Base-by-base conservation (phyloP, 2,113 vertebrate genomes). In the Pachycephala philippinensis region DNA sequence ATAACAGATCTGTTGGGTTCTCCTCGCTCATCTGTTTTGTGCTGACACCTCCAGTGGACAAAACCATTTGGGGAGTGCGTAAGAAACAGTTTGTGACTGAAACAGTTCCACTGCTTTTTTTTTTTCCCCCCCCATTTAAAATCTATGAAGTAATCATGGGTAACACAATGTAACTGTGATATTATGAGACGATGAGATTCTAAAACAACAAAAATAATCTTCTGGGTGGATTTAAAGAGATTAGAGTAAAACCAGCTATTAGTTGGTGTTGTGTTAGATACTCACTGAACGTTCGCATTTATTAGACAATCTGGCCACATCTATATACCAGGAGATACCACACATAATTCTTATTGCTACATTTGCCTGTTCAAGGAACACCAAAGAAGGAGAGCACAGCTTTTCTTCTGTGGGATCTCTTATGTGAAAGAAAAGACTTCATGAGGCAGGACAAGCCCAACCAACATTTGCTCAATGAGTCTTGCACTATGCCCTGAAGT, bases 391-490 rank as follows among this genome's bases (percentile, higher is more conserved):
- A 88, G 21, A 82, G 7, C 5, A 10, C 19, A 63, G 15, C 7
- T 77, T 60, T 79, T 56, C 37, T 83, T 92, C 37, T 42, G 1
- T 52, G 19, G 10, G 10, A 39, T 83, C 66, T 77, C 35, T 66
- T 52, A 37, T 6, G 15, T 37, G 35, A 70, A 80, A 83, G 78
- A 61, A 82, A 74, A 90, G 63, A 10, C n/a, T 92, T 87, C 12
- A 35, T 53, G 53, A 78, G 63, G 35, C 57, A 94, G 91, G 75
- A 91, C 84, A 93, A 86, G 13, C 59, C 82, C 90, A 86, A 77
- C 42, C 75, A 96, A 77, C 82, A 50, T 74, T 95, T 94, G 59
- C 53, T 89, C 95, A 89, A 44, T 54, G 89, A 96, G 89, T 96
- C 84, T 77, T 95, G 79, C 63, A 83, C 82, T 94, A 3, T 88